phyloP scores from a whole-genome alignment of 2,888 invertebrate genomes.

The Drosophila gaucha region DNA sequence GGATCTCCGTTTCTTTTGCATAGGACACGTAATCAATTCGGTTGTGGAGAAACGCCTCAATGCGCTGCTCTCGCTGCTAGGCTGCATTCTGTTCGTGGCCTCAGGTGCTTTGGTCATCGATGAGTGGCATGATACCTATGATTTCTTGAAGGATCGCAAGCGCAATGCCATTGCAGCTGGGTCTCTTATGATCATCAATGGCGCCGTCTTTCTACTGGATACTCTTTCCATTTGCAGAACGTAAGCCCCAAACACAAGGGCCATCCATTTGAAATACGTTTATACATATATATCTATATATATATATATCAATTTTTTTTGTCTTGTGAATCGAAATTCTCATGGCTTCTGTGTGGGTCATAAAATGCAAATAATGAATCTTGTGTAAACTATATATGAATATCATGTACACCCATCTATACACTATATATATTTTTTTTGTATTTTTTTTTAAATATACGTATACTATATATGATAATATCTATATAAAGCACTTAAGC shows the following conservation, averaged over 20 bases:
- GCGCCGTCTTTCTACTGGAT: constrained; percentile 82
- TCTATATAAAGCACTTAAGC: constrained; percentile 55
- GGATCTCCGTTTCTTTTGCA: no score
- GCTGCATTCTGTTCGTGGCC: constrained; percentile 80
- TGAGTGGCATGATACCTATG: constrained; percentile 79
- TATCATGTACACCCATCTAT: constrained; percentile 37
- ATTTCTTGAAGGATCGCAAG: constrained; percentile 74
- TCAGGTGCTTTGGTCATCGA: constrained; percentile 83
- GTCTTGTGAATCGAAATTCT: constrained; percentile 54
- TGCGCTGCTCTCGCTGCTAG: constrained; percentile 80
- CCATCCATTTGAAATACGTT: not conserved
- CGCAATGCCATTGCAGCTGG: constrained; percentile 82
- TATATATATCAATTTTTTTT: constrained; percentile 27
- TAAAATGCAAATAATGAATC: constrained; percentile 41
- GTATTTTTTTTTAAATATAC: constrained; percentile 18
- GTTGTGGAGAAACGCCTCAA: constrained; percentile 83
- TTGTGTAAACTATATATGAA: constrained; percentile 47
- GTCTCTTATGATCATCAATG: constrained; percentile 83
- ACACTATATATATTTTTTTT: constrained; percentile 18
- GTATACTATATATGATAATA: constrained; percentile 15
- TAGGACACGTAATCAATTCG: constrained; percentile 81
- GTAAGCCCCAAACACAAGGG: constrained; percentile 65
- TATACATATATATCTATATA: constrained; percentile 7
- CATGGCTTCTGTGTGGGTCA: constrained; percentile 55
- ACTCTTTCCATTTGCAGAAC: constrained; percentile 83